phyloP scores from a whole-genome alignment of 1,140 invertebrate species.

The Bicyclus anynana region DNA sequence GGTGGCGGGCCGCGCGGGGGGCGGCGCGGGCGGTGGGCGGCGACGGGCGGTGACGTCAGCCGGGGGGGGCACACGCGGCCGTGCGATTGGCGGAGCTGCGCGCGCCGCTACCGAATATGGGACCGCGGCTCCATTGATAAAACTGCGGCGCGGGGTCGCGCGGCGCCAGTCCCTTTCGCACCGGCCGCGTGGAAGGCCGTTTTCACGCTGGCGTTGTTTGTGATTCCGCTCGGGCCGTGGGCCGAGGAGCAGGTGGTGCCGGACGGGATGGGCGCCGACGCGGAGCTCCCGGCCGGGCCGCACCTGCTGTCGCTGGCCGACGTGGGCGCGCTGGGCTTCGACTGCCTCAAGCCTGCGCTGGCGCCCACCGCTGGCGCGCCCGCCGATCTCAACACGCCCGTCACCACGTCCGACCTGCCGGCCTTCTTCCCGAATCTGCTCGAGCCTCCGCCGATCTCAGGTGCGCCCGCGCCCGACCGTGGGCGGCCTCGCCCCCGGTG shows the following conservation, averaged over 20 bases:
- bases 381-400: slow-evolving; percentile 69
- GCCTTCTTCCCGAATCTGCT: slow-evolving; percentile 79
- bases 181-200: slow-evolving; percentile 63
- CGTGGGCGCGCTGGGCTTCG: slow-evolving; percentile 62
- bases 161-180: slow-evolving; percentile 72
- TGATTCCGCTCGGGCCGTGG: slow-evolving; percentile 73
- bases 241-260: slow-evolving; percentile 77
- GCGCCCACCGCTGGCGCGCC: slow-evolving; percentile 81
- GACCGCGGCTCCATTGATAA: slow-evolving; percentile 76
- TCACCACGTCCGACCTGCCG: slow-evolving; percentile 65
- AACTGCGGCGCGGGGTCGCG: slow-evolving; percentile 70
- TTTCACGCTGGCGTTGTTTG: slow-evolving; percentile 72
- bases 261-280: slow-evolving; percentile 69
- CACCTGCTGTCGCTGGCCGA: slow-evolving; percentile 71
- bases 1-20: slow-evolving; percentile 39
- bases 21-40: slow-evolving; percentile 65
- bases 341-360: slow-evolving; percentile 82
- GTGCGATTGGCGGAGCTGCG: slow-evolving; percentile 64
- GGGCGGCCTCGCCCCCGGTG: slow-evolving; percentile 41
- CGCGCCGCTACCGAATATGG: slow-evolving; percentile 77
- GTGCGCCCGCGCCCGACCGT: slow-evolving; percentile 73
- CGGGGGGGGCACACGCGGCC: slow-evolving; percentile 41
- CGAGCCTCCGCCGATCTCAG: slow-evolving; percentile 91
- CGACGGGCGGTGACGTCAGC: slow-evolving; percentile 68
- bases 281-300: slow-evolving; percentile 58